Evolutionary conservation across 2,888 invertebrate species (phyloP).

Genomic region (Macrophya annulata): DNA sequence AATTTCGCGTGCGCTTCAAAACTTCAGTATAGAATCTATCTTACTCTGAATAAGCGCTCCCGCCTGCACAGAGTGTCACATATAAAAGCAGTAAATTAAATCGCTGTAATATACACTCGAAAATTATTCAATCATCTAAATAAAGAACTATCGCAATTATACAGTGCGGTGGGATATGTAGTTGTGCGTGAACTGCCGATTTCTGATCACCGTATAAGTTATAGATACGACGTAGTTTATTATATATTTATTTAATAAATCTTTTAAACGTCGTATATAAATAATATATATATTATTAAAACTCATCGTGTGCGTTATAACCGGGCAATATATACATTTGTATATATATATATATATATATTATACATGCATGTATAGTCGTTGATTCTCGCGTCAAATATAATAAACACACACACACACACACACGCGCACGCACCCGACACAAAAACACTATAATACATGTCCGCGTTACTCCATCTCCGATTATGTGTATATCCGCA

Average conservation of each 20-base stretch:
- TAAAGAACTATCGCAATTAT: neutral
- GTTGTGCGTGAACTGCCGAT: neutral
- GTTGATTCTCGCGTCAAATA: neutral
- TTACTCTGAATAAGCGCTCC: neutral
- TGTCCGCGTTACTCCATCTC: neutral
- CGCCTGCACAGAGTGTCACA: neutral
- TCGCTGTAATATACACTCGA: neutral
- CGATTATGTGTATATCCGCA: constrained; percentile 9
- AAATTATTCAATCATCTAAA: neutral
- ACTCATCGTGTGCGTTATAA: neutral
- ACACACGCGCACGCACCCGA: neutral
- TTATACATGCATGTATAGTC: no score
- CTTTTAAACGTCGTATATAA: neutral
- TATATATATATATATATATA: neutral
- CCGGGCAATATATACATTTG: neutral
- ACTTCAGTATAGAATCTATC: neutral
- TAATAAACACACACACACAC: neutral
- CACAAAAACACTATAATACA: neutral
- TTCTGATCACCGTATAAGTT: neutral
- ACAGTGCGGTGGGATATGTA: neutral
- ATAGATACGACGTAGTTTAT: neutral
- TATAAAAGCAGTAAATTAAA: neutral
- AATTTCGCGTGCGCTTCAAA: constrained; percentile 1
- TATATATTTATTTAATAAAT: neutral
- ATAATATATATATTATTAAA: neutral